Base-by-base conservation (phyloP, 2,888 invertebrate species). In the Erebia epiphron region DNA sequence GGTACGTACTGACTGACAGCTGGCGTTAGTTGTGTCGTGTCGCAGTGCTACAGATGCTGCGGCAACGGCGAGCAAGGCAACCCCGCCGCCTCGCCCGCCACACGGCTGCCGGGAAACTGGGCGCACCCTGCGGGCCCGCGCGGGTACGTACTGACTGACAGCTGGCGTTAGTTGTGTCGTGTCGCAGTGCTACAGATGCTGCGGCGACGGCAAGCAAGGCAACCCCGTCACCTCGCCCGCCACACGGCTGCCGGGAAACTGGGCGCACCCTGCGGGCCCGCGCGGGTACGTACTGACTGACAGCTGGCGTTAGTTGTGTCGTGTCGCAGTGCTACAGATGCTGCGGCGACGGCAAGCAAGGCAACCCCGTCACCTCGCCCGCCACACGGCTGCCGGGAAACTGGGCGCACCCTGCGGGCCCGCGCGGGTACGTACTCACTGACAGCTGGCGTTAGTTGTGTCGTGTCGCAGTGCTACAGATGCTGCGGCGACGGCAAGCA, bases 371-470 rank as follows among this genome's bases (percentile, higher is more conserved):
- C 94, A 88, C 92, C 91, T 83, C 92, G 82, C 87, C 92, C 85
- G 92, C 85, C 88, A 94, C 93, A 78, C 84, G 87, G 83, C 92
- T 94, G 93, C 96, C 97, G 97, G 97, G 97, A 98, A 98, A 98
- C 97, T 97, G 96, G 97, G 96, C 95, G 96, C 97, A 96, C 97
- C 98, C 97, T 97, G 97, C 96, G 97, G 97, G 97, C 92, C 92
- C 92, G 94, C 94, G 94, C 95, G 95, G 94, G 95, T 94, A 92
- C 3, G 64, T 41, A 16, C 46, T 46, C 2, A 13, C 46, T 11
- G 43, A 43, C 43, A 43, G 43, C 9, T 13, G 11, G 11, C 13
- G 46, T 11, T 13, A 46, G 64, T 89, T 88, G 79, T 74, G 73
- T 71, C 86, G 63, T 73, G 71, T 81, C 94, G 75, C 94, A 96